Percentiles rank a stretch among this genome's conserved stretches.
phyloP scores from a whole-genome alignment of 1,140 invertebrate species.

The Bombus ignitus region DNA sequence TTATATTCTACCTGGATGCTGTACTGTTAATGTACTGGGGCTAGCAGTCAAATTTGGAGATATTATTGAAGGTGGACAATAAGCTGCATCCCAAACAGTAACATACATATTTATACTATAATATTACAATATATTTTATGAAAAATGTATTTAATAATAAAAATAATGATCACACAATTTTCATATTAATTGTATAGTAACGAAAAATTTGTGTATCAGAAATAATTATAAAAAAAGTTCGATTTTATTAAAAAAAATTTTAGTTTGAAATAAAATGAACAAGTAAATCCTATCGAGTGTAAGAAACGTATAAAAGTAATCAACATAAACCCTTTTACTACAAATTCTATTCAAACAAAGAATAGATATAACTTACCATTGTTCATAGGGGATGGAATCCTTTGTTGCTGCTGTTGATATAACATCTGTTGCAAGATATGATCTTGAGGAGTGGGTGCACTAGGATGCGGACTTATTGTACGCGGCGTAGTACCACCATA shows the following conservation, averaged over 20 bases:
- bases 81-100: slow-evolving; percentile 84
- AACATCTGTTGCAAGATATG: slow-evolving; percentile 80
- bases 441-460: slow-evolving; percentile 75
- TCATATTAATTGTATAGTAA: not conserved
- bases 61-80: slow-evolving; percentile 83
- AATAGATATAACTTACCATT: slow-evolving; percentile 73
- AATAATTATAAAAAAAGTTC: slow-evolving; percentile 16
- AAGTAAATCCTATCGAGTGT: not conserved
- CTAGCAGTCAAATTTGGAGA: slow-evolving; percentile 86
- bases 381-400: slow-evolving; percentile 83
- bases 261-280: too few relatives aligned
- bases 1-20: slow-evolving; percentile 83
- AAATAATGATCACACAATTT: not conserved
- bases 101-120: slow-evolving; percentile 9
- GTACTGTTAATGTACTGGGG: slow-evolving; percentile 86
- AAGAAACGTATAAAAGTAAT: not conserved
- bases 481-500: slow-evolving; percentile 81
- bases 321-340: not conserved
- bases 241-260: slow-evolving; percentile 28
- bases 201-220: not conserved
- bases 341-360: not conserved
- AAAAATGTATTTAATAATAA: not conserved
- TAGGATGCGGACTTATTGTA: slow-evolving; percentile 82
- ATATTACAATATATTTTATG: not conserved
- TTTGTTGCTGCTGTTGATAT: slow-evolving; percentile 77